A percentile compares a stretch with the other conserved stretches of the same genome.
Conservation (phyloP, 2,113 vertebrate genomes). For the Spea bombifrons region DNA sequence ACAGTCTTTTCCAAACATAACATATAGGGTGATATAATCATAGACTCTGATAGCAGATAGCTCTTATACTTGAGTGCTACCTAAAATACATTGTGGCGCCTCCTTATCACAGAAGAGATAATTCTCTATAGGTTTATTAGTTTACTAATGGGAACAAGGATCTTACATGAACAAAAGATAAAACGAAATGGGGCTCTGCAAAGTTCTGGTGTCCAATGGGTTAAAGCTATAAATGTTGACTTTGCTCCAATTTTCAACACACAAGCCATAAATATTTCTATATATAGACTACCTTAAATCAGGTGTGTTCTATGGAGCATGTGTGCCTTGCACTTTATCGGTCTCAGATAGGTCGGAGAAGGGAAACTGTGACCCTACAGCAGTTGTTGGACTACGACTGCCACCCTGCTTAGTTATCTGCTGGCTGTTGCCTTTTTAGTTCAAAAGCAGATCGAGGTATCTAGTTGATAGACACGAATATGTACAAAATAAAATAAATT, state of each 20-base stretch:
- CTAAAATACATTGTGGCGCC: slow-evolving; percentile 42
- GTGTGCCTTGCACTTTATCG: too few relatives aligned
- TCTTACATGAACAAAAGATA: slow-evolving; percentile 45
- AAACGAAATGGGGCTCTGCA: slow-evolving; percentile 18
- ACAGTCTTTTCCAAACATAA: slow-evolving; percentile 30
- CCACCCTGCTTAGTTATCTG: too few relatives aligned
- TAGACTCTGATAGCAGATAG: slow-evolving; percentile 43
- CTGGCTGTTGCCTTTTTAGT: too few relatives aligned
- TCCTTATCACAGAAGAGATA: slow-evolving; percentile 41
- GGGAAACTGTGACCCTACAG: too few relatives aligned
- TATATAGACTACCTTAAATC: too few relatives aligned
- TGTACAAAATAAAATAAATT: too few relatives aligned
- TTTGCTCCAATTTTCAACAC: slow-evolving; percentile 21
- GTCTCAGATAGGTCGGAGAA: too few relatives aligned
- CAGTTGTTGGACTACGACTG: too few relatives aligned
- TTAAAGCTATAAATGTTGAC: slow-evolving; percentile 31
- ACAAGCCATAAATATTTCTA: too few relatives aligned
- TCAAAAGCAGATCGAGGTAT: too few relatives aligned
- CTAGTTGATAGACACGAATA: too few relatives aligned
- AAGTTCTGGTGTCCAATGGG: background rate
- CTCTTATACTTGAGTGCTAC: slow-evolving; percentile 42
- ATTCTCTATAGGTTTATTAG: slow-evolving; percentile 38
- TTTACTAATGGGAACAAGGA: slow-evolving; percentile 20
- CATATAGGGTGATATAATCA: slow-evolving; percentile 37
- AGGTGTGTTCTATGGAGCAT: too few relatives aligned